A percentile compares a stretch with the other conserved stretches of the same genome.
Conservation (phyloP, 1,140 invertebrate species). For the Wiebesia pumilae region DNA sequence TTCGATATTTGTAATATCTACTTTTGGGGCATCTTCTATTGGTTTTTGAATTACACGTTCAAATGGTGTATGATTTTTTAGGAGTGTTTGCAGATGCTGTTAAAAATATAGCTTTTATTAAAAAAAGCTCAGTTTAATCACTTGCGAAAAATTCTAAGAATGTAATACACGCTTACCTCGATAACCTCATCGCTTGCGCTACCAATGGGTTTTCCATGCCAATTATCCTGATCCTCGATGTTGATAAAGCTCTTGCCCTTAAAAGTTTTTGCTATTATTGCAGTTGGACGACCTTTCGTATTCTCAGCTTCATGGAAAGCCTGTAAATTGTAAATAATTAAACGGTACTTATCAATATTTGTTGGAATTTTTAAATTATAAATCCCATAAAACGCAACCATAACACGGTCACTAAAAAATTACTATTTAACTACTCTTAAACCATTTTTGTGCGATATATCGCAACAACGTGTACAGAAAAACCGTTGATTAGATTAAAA, state of each 20-base stretch:
- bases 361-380: too few species aligned
- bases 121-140: neutral
- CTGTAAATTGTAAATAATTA: constrained; percentile 60
- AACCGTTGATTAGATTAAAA: too few species aligned
- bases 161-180: constrained; percentile 72
- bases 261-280: constrained; percentile 95
- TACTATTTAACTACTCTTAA: too few species aligned
- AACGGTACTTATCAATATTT: too few species aligned
- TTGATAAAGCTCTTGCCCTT: constrained; percentile 93
- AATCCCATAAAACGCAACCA: too few species aligned
- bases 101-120: constrained; percentile 54
- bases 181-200: constrained; percentile 86
- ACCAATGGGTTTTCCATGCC: constrained; percentile 95
- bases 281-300: constrained; percentile 91
- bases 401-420: too few species aligned
- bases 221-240: constrained; percentile 95
- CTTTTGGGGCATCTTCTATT: constrained; percentile 81
- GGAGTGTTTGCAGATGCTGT: constrained; percentile 79
- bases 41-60: constrained; percentile 80
- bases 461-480: too few species aligned
- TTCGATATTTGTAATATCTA: constrained; percentile 85
- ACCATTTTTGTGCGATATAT: too few species aligned
- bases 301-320: constrained; percentile 88
- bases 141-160: neutral
- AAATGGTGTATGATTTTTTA: constrained; percentile 79